Base-by-base conservation (phyloP, 2,888 invertebrate species). In the Theretra japonica region DNA sequence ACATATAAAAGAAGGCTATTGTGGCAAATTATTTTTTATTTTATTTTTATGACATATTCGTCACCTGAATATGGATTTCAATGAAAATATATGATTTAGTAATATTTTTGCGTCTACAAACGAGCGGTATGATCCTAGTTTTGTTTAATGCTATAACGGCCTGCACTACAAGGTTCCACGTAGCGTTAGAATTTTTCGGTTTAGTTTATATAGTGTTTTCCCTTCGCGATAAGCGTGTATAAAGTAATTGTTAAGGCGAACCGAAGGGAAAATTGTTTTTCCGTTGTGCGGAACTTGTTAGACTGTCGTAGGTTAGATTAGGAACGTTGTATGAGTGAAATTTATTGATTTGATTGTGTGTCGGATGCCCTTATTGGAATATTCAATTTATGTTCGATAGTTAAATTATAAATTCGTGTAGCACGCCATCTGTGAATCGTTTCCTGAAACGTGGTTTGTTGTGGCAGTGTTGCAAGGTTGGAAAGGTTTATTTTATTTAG, bases 221-320 rank as follows among this genome's bases (percentile, higher is more conserved):
- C 90, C 90, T 90, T 86, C 89, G 90, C 82, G 77, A 73, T 77
- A 83, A 80, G 85, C 82, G 70, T 90, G 92, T 94, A 92, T 82
- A 92, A 92, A 90, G 86, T 90, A 85, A 85, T 75, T 77, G 78
- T 80, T 93, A 91, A 92, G 89, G 79, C 85, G 80, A 77, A 80
- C 83, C 89, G 88, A 82, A 87, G 92, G 91, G 93, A 87, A 86
- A 83, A 81, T 82, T 85, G 87, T 89, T 92, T 93, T 94, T 94
- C 94, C 94, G 94, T 94, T 93, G 93, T 94, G 86, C 93, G 94
- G 94, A 92, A 93, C 88, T 82, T 82, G 83, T 92, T 94, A 93
- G 94, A 94, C 94, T 94, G 94, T 93, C 90, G 85, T 94, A 94
- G 91, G 83, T 83, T 93, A 93, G 91, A 86, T 75, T 92, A 93